Evolutionary conservation across 2,888 invertebrate genomes (phyloP).

Genomic region (Xanthia icteritia): DNA sequence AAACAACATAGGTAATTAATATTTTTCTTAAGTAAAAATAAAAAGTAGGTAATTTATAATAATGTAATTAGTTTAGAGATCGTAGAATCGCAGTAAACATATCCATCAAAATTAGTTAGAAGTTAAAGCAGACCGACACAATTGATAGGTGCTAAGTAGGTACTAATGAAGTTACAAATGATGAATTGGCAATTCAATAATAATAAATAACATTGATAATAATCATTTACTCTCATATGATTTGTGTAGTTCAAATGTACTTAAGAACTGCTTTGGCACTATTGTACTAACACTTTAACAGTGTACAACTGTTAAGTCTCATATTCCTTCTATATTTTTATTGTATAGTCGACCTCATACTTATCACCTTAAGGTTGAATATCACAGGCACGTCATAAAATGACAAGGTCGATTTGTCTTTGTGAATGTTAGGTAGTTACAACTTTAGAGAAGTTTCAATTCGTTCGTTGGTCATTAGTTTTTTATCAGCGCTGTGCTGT

Average conservation of each 20-base stretch:
- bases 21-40: neutral
- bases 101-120: neutral
- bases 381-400: neutral
- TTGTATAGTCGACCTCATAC: neutral
- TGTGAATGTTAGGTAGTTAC: neutral
- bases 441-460: neutral
- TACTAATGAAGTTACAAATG: neutral
- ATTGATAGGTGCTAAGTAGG: neutral
- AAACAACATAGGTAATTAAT: neutral
- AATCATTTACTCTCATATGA: neutral
- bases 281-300: slow-evolving; percentile 3
- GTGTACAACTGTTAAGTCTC: neutral
- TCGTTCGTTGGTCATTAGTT: neutral
- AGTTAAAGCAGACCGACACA: neutral
- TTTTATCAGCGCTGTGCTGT: neutral
- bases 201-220: neutral
- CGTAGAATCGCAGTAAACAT: neutral
- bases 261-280: slow-evolving; percentile 13
- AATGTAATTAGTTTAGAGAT: neutral
- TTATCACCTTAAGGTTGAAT: neutral
- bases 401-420: neutral
- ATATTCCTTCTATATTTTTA: neutral
- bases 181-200: slow-evolving; percentile 4
- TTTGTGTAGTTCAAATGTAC: neutral
- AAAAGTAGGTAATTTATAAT: neutral